Conservation (phyloP, 2,888 invertebrate species). For the Macaria liturata region DNA sequence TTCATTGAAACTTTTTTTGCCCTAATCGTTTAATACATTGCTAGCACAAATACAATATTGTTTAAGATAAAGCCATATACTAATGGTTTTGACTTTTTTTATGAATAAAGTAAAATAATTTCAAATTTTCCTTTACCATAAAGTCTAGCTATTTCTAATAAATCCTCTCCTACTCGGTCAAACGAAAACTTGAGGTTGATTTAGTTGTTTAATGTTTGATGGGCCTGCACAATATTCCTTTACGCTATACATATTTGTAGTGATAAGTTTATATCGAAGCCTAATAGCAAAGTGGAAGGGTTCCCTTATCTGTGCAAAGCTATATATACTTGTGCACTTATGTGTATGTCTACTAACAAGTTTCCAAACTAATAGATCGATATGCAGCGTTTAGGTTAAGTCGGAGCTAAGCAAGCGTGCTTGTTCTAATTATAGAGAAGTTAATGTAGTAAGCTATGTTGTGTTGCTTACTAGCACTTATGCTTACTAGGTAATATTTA, state of each 20-base stretch:
- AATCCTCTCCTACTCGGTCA: constrained; percentile 33
- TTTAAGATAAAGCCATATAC: too few relatives aligned
- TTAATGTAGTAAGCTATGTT: too few relatives aligned
- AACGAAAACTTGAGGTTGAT: constrained; percentile 39
- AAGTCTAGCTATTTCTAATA: not conserved
- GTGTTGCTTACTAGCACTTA: too few relatives aligned
- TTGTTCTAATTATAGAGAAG: not conserved
- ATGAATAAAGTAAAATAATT: too few relatives aligned
- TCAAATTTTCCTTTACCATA: not conserved
- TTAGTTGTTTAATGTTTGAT: constrained; percentile 28
- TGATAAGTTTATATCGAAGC: constrained; percentile 11
- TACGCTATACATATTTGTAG: constrained; percentile 26
- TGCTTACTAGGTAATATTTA: too few relatives aligned
- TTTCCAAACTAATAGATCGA: constrained; percentile 8
- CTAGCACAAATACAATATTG: too few relatives aligned
- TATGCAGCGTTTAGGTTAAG: constrained; percentile 1
- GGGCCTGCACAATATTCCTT: constrained; percentile 12
- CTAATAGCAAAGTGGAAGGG: constrained; percentile 4
- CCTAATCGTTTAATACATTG: too few relatives aligned
- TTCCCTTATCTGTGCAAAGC: constrained; percentile 6
- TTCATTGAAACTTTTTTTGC: too few relatives aligned
- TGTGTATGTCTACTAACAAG: not conserved
- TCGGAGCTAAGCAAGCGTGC: not conserved
- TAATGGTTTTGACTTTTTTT: too few relatives aligned
- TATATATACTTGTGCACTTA: not conserved